Conservation (phyloP, 2,797 vertebrate genomes). For the Dallia pectoralis region DNA sequence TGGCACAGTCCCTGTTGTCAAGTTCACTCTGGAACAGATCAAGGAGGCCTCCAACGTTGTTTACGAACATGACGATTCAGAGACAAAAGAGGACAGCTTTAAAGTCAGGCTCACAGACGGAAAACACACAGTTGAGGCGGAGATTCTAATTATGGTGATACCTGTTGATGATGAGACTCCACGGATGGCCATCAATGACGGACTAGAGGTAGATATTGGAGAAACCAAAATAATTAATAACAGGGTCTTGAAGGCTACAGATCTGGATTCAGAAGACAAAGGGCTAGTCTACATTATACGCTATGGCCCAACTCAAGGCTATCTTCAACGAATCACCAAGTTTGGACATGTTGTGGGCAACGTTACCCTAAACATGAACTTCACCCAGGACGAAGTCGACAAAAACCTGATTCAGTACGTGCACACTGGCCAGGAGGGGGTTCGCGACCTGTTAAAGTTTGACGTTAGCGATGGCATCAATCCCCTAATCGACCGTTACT, state of each 20-base stretch:
- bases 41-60: constrained; percentile 82
- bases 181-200: constrained; percentile 81
- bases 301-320: constrained; percentile 79
- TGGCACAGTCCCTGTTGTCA: constrained; percentile 69
- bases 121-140: constrained; percentile 78
- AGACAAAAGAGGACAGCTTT: constrained; percentile 85
- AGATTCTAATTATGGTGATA: constrained; percentile 80
- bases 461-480: constrained; percentile 88
- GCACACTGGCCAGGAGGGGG: constrained; percentile 82
- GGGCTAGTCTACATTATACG: constrained; percentile 78
- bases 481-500: constrained; percentile 81
- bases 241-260: constrained; percentile 81
- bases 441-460: constrained; percentile 85
- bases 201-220: constrained; percentile 81
- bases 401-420: constrained; percentile 79
- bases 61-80: constrained; percentile 88
- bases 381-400: constrained; percentile 86
- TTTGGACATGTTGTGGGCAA: constrained; percentile 73
- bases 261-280: constrained; percentile 85
- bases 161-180: constrained; percentile 85
- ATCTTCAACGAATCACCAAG: constrained; percentile 78
- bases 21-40: constrained; percentile 82
- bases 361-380: constrained; percentile 83
- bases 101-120: constrained; percentile 82
- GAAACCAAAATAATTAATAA: constrained; percentile 82